Evolutionary conservation across 2,113 vertebrate species (phyloP).

Genomic region (Elachura formosa): DNA sequence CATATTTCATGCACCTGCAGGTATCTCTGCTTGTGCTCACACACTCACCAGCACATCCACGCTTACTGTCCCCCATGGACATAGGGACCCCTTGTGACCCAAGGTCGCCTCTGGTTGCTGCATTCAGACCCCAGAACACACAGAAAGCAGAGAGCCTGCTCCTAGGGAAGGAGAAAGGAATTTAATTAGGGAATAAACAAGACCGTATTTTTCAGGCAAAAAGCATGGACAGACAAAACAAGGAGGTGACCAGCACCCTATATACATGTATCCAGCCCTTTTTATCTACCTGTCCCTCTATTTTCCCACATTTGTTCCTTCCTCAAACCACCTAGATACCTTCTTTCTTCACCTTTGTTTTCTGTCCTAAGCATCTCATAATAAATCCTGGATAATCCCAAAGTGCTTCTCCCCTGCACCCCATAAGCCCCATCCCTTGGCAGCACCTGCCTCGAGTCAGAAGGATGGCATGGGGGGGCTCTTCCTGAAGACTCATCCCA

Average conservation of each 20-base stretch:
- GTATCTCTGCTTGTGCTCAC: neutral
- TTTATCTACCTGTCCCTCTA: neutral
- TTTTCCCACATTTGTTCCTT: neutral
- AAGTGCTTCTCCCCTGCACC: neutral
- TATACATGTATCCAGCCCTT: neutral
- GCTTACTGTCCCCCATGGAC: neutral
- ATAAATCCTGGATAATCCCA: neutral
- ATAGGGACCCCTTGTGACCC: accelerated
- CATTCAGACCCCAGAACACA: neutral
- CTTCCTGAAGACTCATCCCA: accelerated
- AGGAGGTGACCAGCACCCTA: accelerated
- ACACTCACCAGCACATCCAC: neutral
- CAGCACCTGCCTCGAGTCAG: neutral
- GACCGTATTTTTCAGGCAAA: neutral
- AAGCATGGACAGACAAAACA: neutral
- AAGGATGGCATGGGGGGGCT: neutral
- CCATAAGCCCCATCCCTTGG: too few relatives aligned
- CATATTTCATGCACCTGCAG: accelerated
- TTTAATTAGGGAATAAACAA: neutral
- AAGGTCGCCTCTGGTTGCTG: neutral
- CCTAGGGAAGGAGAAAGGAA: neutral
- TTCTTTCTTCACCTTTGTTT: neutral
- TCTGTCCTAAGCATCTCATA: neutral
- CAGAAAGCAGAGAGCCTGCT: neutral
- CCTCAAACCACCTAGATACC: neutral